Conservation (phyloP, 2,797 vertebrate species). For the Lacerta viridis region DNA sequence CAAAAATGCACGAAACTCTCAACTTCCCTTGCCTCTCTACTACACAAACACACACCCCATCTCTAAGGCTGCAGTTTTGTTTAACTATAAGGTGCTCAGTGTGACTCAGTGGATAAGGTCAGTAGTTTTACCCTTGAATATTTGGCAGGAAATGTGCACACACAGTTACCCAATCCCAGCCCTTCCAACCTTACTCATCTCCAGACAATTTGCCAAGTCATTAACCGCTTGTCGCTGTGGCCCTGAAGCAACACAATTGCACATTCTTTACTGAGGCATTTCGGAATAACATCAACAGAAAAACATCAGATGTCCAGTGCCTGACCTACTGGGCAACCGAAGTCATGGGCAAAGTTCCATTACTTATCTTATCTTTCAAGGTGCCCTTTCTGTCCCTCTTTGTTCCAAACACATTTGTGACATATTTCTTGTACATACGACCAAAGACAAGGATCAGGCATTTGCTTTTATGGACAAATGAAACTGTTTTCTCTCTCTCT, state of each 20-base stretch:
- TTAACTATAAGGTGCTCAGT: conserved; percentile 60
- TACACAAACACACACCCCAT: no score
- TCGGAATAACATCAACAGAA: conserved; percentile 40
- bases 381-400: not conserved
- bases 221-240: conserved; percentile 74
- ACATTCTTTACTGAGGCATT: conserved; percentile 65
- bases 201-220: conserved; percentile 78
- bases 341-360: conserved; percentile 29
- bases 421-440: not conserved
- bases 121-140: conserved; percentile 61
- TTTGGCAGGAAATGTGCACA: conserved; percentile 78
- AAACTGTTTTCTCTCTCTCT: not conserved
- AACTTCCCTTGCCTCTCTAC: not conserved
- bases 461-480: not conserved
- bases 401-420: conserved; percentile 6
- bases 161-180: conserved; percentile 81
- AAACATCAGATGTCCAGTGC: not conserved
- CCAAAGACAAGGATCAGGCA: not conserved
- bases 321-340: not conserved
- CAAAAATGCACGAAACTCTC: not conserved
- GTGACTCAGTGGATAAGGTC: conserved; percentile 70
- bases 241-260: conserved; percentile 58
- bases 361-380: conserved; percentile 3
- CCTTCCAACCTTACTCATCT: conserved; percentile 76
- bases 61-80: conserved; percentile 40